These are phyloP conservation scores for Nerophis lumbriciformis DNA, from an alignment of 2,113 vertebrate genomes.

Conservation along the genomic window DNA sequence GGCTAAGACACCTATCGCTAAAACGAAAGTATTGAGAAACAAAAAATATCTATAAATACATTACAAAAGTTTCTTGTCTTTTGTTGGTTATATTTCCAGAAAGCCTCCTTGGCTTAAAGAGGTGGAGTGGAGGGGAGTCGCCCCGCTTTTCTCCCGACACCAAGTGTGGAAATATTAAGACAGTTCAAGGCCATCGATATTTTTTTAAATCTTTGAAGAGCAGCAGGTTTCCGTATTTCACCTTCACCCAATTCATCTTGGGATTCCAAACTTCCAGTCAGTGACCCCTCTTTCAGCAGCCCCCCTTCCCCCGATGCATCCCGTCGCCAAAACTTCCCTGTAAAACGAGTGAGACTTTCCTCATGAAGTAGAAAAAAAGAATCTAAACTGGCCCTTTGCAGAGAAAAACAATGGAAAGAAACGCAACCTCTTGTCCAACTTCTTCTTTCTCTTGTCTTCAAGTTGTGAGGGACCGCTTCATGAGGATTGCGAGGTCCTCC, in stretches of 20 bases:
- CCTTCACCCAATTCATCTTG: conserved; percentile 56
- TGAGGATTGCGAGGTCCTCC: conserved; percentile 66
- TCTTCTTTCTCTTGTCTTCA: conserved; percentile 68
- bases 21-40: conserved; percentile 66
- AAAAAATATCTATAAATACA: conserved; percentile 75
- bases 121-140: conserved; percentile 49
- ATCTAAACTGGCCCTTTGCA: conserved; percentile 66
- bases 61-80: conserved; percentile 73
- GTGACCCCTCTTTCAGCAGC: conserved; percentile 64
- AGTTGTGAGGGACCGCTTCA: conserved; percentile 65
- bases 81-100: conserved; percentile 73
- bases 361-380: conserved; percentile 39
- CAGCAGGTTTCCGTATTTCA: conserved; percentile 78
- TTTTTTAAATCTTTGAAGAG: conserved; percentile 72
- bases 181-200: conserved; percentile 80
- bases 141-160: conserved; percentile 46
- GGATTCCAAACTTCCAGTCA: conserved; percentile 63
- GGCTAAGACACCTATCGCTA: conserved; percentile 68
- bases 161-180: conserved; percentile 77
- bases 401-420: conserved; percentile 28
- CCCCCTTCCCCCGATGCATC: conserved; percentile 43
- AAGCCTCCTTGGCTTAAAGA: conserved; percentile 62
- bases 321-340: conserved; percentile 33
- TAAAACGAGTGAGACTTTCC: conserved; percentile 38
- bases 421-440: conserved; percentile 48